phyloP scores from a whole-genome alignment of 2,797 vertebrate species.

The Hirundo rustica region DNA sequence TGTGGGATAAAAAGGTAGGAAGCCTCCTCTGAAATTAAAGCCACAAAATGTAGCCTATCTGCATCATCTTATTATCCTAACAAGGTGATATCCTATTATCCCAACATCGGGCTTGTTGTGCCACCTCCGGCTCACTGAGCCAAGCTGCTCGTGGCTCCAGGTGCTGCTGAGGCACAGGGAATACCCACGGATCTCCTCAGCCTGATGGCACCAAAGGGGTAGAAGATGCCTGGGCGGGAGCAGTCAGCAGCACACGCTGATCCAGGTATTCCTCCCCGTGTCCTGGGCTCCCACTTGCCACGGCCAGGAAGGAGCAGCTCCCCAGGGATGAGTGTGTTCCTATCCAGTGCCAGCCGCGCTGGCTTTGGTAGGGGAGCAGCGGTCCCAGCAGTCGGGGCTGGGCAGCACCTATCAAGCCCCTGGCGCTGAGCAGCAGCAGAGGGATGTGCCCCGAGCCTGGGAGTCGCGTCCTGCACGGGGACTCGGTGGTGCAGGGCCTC shows the following conservation, averaged over 20 bases:
- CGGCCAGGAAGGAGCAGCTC: neutral
- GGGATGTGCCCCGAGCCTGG: neutral
- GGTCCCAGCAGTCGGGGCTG: neutral
- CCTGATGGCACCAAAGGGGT: neutral
- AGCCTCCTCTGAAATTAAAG: neutral
- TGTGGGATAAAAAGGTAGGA: neutral
- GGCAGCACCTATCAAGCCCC: rapidly evolving
- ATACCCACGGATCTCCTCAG: neutral
- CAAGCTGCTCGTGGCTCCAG: neutral
- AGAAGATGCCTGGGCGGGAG: neutral
- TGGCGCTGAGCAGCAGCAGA: rapidly evolving
- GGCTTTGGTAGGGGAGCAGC: neutral
- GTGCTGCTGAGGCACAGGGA: neutral
- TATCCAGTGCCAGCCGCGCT: no score
- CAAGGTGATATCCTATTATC: neutral
- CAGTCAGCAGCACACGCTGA: neutral
- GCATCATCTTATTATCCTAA: neutral
- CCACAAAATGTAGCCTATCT: neutral
- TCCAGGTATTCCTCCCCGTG: neutral
- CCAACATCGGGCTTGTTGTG: neutral
- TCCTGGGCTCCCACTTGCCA: neutral
- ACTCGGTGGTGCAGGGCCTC: rapidly evolving
- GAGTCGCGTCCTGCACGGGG: rapidly evolving
- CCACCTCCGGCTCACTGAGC: neutral
- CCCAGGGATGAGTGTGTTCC: rapidly evolving